Conservation (phyloP, 2,797 vertebrate species). For the Acipenser transmontanus region DNA sequence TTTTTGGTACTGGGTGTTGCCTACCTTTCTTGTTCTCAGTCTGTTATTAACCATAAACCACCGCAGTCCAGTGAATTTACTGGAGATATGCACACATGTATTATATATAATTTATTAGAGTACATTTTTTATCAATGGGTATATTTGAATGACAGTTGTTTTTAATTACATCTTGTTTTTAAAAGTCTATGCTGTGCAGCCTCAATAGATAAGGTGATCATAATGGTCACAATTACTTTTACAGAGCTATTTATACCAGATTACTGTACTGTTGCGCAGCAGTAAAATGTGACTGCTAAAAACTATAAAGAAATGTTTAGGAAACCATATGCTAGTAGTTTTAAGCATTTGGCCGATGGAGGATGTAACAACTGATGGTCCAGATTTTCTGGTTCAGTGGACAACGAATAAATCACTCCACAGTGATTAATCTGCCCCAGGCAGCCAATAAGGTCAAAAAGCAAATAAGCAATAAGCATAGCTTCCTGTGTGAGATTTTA, state of each 20-base stretch:
- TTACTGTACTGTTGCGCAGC: constrained; percentile 6
- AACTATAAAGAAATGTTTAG: constrained; percentile 17
- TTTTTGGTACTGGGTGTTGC: too few relatives aligned
- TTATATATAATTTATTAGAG: too few relatives aligned
- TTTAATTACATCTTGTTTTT: not conserved
- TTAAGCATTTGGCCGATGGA: constrained; percentile 56
- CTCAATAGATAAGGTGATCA: constrained; percentile 12
- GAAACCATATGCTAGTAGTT: constrained; percentile 60
- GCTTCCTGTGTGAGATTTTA: constrained; percentile 71
- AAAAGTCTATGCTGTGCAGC: not conserved
- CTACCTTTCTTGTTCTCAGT: too few relatives aligned
- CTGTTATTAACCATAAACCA: too few relatives aligned
- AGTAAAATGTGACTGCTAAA: constrained; percentile 22
- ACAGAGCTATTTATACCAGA: constrained; percentile 14
- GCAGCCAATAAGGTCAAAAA: constrained; percentile 68
- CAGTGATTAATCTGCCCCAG: constrained; percentile 58
- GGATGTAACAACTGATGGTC: constrained; percentile 59
- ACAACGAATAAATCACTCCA: constrained; percentile 72
- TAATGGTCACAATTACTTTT: constrained; percentile 16
- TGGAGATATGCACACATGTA: too few relatives aligned
- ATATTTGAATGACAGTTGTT: too few relatives aligned
- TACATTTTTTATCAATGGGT: too few relatives aligned
- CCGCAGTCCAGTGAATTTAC: too few relatives aligned
- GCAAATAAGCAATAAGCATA: constrained; percentile 68
- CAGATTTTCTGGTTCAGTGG: constrained; percentile 74